These are phyloP conservation scores for Callyntrura guangdongensis DNA, from an alignment of 2,888 invertebrate species.

Conservation along the genomic window DNA sequence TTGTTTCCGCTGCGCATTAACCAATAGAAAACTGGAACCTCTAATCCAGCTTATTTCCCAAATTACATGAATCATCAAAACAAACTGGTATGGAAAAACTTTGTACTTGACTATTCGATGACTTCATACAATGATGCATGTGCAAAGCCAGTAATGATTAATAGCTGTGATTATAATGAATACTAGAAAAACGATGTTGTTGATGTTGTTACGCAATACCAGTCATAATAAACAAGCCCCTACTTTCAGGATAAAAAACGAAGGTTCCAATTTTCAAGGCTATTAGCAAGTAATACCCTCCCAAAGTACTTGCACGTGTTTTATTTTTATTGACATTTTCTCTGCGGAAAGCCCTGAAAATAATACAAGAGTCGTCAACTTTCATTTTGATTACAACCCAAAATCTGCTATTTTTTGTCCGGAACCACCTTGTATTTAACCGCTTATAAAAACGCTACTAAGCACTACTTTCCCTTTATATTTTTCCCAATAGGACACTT, in stretches of 20 bases:
- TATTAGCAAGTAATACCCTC: constrained; percentile 40
- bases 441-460: background rate
- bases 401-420: background rate
- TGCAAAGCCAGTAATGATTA: constrained; percentile 6
- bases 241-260: constrained; percentile 12
- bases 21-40: too few relatives aligned
- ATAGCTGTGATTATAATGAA: background rate
- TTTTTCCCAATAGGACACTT: background rate
- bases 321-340: constrained; percentile 28
- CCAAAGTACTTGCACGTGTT: background rate
- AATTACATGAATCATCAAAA: background rate
- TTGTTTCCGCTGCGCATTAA: too few relatives aligned
- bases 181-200: background rate
- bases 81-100: background rate
- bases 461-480: background rate
- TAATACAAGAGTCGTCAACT: constrained; percentile 44
- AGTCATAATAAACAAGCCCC: background rate
- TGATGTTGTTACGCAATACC: background rate
- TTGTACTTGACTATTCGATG: constrained; percentile 1
- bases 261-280: constrained; percentile 33
- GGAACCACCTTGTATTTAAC: background rate
- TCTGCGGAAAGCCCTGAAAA: background rate
- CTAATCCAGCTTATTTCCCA: background rate
- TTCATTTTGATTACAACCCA: background rate
- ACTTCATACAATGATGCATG: constrained; percentile 9